Evolutionary conservation across 2,113 vertebrate species (phyloP).

Genomic region (Protobothrops mucrosquamatus): DNA sequence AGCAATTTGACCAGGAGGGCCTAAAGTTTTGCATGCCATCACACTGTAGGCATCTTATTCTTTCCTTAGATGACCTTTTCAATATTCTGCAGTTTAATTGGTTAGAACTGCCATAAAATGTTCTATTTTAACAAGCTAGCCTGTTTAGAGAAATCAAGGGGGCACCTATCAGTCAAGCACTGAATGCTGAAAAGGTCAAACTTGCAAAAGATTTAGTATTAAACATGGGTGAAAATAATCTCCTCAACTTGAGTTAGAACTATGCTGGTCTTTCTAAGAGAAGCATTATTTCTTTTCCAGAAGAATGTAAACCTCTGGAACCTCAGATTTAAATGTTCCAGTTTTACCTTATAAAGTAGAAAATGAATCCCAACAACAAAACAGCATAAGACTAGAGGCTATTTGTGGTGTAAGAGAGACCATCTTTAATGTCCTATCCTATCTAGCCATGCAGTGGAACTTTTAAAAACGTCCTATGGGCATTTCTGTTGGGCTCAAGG

Average conservation of each 20-base stretch:
- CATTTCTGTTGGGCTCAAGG: background rate
- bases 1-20: background rate
- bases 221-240: background rate
- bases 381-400: background rate
- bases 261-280: background rate
- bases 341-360: background rate
- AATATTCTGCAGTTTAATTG: slow-evolving; percentile 2
- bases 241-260: fast-evolving
- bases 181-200: background rate
- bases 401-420: background rate
- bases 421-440: background rate
- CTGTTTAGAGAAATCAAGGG: background rate
- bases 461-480: background rate
- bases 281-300: background rate
- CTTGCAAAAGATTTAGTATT: fast-evolving
- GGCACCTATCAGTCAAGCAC: background rate
- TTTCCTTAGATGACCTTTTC: background rate
- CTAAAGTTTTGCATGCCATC: background rate
- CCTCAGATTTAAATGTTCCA: background rate
- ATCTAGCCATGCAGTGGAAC: background rate
- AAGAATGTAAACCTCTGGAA: background rate
- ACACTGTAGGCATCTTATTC: fast-evolving
- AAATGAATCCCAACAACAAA: background rate
- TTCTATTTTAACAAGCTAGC: background rate
- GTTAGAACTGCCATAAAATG: background rate